phyloP scores from a whole-genome alignment of 2,888 invertebrate genomes.

The Caenorhabditis imperialis region DNA sequence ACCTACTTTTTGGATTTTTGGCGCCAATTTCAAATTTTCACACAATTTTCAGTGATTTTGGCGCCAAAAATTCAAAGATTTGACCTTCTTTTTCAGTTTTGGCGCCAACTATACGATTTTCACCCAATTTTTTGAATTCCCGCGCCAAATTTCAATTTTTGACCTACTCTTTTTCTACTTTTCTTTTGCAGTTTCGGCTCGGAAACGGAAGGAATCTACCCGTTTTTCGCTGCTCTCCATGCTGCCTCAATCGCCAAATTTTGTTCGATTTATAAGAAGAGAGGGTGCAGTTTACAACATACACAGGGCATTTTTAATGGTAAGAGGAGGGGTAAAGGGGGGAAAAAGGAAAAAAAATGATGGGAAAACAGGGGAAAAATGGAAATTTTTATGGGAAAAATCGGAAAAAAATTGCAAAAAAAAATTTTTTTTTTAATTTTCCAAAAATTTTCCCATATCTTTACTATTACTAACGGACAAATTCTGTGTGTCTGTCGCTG shows the following conservation, averaged over 20 bases:
- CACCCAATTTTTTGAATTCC: no score
- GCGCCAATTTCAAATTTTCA: no score
- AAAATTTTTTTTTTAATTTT: no score
- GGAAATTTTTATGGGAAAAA: background rate
- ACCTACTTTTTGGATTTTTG: no score
- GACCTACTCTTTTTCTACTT: no score
- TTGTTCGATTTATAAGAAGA: conserved; percentile 42
- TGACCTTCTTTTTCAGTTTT: no score
- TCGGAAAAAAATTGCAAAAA: background rate
- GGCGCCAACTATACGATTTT: no score
- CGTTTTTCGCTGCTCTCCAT: conserved; percentile 33
- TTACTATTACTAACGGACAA: no score
- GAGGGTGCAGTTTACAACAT: conserved; percentile 34
- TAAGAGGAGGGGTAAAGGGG: background rate
- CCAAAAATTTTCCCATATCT: no score
- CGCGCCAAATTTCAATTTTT: background rate
- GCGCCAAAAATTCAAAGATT: no score
- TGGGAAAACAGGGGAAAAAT: background rate
- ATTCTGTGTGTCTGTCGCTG: no score
- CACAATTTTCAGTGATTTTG: no score
- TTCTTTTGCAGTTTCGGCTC: conserved; percentile 39
- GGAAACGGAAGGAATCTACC: conserved; percentile 44
- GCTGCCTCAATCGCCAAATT: conserved; percentile 39
- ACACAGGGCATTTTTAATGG: conserved; percentile 45
- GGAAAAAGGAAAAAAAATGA: background rate